Evolutionary conservation across 2,113 vertebrate species (phyloP).

Genomic region (Ammodytes dubius): DNA sequence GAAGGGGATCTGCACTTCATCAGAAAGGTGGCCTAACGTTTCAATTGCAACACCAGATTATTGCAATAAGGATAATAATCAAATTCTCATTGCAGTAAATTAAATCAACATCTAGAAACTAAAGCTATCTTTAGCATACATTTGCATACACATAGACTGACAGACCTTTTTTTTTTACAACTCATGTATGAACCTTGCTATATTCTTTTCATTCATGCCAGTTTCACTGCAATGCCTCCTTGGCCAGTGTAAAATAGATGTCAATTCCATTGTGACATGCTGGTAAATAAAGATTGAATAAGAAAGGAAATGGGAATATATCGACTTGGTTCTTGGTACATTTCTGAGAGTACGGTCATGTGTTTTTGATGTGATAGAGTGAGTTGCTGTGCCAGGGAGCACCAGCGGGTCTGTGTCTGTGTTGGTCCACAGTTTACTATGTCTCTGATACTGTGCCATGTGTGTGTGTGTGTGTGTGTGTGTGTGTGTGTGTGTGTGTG

Average conservation of each 20-base stretch:
- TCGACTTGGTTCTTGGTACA: slow-evolving; percentile 59
- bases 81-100: background rate
- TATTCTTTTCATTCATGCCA: slow-evolving; percentile 55
- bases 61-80: background rate
- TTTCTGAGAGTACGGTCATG: slow-evolving; percentile 58
- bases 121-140: background rate
- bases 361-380: slow-evolving; percentile 61
- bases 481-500: slow-evolving; percentile 48
- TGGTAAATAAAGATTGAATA: slow-evolving; percentile 70
- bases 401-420: slow-evolving; percentile 61
- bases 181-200: slow-evolving; percentile 28
- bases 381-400: slow-evolving; percentile 59
- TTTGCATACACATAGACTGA: background rate
- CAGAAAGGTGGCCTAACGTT: background rate
- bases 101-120: background rate
- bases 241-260: slow-evolving; percentile 66
- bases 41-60: background rate
- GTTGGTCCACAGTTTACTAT: slow-evolving; percentile 53
- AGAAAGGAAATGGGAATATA: slow-evolving; percentile 62
- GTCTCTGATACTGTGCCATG: slow-evolving; percentile 68
- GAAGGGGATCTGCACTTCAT: background rate
- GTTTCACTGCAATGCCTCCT: slow-evolving; percentile 32
- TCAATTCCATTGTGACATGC: slow-evolving; percentile 55
- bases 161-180: slow-evolving; percentile 1
- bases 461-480: background rate